Conservation (phyloP, 2,888 invertebrate species). For the Conistra vaccinii region DNA sequence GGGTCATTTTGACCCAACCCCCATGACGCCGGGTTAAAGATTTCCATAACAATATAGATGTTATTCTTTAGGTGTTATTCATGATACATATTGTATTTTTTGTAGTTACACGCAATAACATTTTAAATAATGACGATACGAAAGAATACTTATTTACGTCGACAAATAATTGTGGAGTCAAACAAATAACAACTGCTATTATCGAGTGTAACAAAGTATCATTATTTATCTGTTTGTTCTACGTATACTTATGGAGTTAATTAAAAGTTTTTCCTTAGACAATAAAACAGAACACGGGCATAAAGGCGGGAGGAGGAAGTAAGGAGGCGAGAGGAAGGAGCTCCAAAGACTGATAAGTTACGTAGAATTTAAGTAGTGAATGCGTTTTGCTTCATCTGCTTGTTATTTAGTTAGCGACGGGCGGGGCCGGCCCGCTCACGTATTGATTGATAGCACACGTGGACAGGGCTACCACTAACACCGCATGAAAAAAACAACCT, state of each 20-base stretch:
- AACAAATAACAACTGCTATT: slow-evolving; percentile 55
- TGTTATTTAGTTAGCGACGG: slow-evolving; percentile 80
- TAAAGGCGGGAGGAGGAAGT: slow-evolving; percentile 46
- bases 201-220: slow-evolving; percentile 48
- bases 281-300: slow-evolving; percentile 62
- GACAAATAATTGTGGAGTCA: slow-evolving; percentile 48
- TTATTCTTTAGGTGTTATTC: slow-evolving; percentile 26
- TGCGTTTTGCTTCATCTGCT: slow-evolving; percentile 79
- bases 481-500: slow-evolving; percentile 63
- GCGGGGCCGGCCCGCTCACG: slow-evolving; percentile 67
- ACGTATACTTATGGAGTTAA: slow-evolving; percentile 63
- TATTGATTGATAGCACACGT: slow-evolving; percentile 84
- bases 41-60: slow-evolving; percentile 51
- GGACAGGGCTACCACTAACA: slow-evolving; percentile 71
- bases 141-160: slow-evolving; percentile 25
- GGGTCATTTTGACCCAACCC: no score
- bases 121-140: slow-evolving; percentile 40
- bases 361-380: slow-evolving; percentile 76
- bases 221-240: slow-evolving; percentile 41
- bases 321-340: slow-evolving; percentile 48
- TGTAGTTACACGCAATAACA: slow-evolving; percentile 10
- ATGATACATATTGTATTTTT: slow-evolving; percentile 15
- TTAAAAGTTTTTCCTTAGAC: slow-evolving; percentile 69
- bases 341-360: slow-evolving; percentile 67
- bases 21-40: no score